Percentiles rank a stretch among this genome's conserved stretches.
phyloP scores from a whole-genome alignment of 2,797 vertebrate genomes.

The Sebastolobus alascanus region DNA sequence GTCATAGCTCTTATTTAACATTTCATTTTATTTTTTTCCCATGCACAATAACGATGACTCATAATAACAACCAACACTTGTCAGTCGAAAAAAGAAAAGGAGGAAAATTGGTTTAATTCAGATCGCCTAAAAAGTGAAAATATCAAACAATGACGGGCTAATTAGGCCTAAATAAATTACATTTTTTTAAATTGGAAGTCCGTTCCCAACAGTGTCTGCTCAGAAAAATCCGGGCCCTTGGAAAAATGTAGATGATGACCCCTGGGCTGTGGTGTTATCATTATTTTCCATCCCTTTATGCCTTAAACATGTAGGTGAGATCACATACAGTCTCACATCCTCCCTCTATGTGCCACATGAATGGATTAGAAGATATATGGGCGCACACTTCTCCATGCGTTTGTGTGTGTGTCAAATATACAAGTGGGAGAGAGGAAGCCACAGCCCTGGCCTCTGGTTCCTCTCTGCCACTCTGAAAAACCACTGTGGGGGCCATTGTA shows the following conservation, averaged over 20 bases:
- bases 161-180: too few relatives aligned
- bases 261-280: not conserved
- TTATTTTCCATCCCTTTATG: not conserved
- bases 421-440: slow-evolving; percentile 69
- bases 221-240: not conserved
- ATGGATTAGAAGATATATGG: slow-evolving; percentile 37
- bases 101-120: not conserved
- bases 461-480: slow-evolving; percentile 52
- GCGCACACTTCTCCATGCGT: slow-evolving; percentile 9
- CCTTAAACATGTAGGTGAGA: slow-evolving; percentile 2
- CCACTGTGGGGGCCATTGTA: slow-evolving; percentile 76
- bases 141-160: not conserved
- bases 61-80: not conserved
- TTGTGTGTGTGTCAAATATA: slow-evolving; percentile 51
- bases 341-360: slow-evolving; percentile 44
- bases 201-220: too few relatives aligned
- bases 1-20: too few relatives aligned
- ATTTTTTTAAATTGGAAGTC: too few relatives aligned
- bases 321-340: slow-evolving; percentile 25
- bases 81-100: too few relatives aligned
- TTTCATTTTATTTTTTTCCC: too few relatives aligned
- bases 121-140: not conserved
- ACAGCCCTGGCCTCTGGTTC: slow-evolving; percentile 58
- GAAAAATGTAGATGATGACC: not conserved
- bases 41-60: too few relatives aligned